Percentiles rank a stretch among this genome's conserved stretches.
These are phyloP conservation scores for Rhodophaea formosa DNA, from an alignment of 2,888 invertebrate species.

Conservation along the genomic window DNA sequence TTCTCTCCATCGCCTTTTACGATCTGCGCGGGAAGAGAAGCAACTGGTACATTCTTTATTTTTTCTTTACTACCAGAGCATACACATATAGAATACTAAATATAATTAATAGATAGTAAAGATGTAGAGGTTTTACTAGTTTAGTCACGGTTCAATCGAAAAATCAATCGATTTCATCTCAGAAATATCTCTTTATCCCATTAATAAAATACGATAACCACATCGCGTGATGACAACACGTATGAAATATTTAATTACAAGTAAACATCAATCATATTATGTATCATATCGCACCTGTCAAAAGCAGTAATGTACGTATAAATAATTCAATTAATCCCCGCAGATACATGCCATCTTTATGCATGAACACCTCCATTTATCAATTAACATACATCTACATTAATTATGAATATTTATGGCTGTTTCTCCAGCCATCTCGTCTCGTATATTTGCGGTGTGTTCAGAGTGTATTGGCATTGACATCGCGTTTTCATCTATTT, in stretches of 20 bases:
- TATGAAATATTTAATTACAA: not conserved
- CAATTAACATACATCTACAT: slow-evolving; percentile 32
- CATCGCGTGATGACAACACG: not conserved
- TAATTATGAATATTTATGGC: slow-evolving; percentile 27
- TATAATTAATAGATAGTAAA: too few species aligned
- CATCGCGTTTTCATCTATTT: too few species aligned
- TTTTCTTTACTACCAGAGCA: too few species aligned
- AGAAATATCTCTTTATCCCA: not conserved
- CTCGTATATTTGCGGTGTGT: not conserved
- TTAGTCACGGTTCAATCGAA: too few species aligned
- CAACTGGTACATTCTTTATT: too few species aligned
- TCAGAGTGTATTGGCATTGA: not conserved
- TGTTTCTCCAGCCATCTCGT: slow-evolving; percentile 17
- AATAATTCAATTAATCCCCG: slow-evolving; percentile 26
- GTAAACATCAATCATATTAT: slow-evolving; percentile 4
- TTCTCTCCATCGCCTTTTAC: too few species aligned
- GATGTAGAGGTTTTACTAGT: too few species aligned
- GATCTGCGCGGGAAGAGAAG: too few species aligned
- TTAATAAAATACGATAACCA: not conserved
- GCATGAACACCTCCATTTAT: slow-evolving; percentile 33
- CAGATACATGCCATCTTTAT: slow-evolving; percentile 26
- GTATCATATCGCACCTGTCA: slow-evolving; percentile 11
- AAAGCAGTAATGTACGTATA: slow-evolving; percentile 8
- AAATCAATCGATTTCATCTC: not conserved
- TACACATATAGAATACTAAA: too few species aligned